Conservation (phyloP, 2,797 vertebrate genomes). For the Hapalemur alaotrensis region DNA sequence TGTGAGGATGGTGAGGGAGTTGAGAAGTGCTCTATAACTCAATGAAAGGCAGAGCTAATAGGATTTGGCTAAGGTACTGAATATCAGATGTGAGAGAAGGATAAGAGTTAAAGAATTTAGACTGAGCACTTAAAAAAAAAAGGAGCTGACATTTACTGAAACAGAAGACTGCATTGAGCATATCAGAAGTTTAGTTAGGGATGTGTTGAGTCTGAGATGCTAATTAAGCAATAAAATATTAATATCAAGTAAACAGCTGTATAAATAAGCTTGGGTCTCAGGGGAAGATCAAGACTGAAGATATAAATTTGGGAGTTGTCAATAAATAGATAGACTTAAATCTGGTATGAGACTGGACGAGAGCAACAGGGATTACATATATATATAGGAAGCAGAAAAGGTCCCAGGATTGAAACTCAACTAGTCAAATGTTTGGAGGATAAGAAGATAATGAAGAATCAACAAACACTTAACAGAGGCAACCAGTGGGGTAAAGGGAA, state of each 20-base stretch:
- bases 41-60: background rate
- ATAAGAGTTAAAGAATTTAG: background rate
- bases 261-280: background rate
- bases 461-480: background rate
- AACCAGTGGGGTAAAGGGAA: background rate
- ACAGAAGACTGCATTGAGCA: background rate
- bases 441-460: background rate
- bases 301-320: background rate
- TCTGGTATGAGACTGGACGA: background rate
- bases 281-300: background rate
- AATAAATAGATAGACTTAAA: background rate
- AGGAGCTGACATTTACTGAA: background rate
- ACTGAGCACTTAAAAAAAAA: background rate
- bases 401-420: background rate
- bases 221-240: background rate
- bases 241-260: background rate
- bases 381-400: background rate
- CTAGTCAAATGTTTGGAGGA: background rate
- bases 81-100: background rate
- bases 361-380: background rate
- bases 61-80: background rate
- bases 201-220: background rate
- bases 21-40: background rate
- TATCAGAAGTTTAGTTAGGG: background rate
- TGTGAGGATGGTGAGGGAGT: background rate